These are phyloP conservation scores for Folsomia manolachei DNA, from an alignment of 2,888 invertebrate species.

Conservation along the genomic window DNA sequence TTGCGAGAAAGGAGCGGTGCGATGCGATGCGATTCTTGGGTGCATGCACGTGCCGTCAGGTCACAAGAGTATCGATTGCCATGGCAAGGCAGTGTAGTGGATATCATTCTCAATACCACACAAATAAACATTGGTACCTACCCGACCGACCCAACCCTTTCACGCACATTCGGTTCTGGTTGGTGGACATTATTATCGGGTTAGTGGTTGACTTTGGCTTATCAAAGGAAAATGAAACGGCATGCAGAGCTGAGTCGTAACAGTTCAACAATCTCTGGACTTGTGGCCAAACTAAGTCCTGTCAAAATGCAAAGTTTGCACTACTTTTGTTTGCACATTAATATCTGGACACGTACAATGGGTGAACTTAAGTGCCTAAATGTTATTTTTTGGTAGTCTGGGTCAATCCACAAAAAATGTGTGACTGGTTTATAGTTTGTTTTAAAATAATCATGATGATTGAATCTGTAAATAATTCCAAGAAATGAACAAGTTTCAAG, in stretches of 20 bases:
- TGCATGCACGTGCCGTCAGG: slow-evolving; percentile 2
- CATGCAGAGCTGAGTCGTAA: too few relatives aligned
- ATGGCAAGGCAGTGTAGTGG: not conserved
- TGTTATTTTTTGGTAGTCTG: too few relatives aligned
- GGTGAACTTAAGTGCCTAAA: too few relatives aligned
- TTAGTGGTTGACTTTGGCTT: too few relatives aligned
- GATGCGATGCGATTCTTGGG: not conserved
- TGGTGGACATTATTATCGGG: not conserved
- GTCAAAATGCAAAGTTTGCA: too few relatives aligned
- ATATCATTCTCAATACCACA: not conserved
- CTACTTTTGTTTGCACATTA: too few relatives aligned
- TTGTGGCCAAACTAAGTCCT: too few relatives aligned
- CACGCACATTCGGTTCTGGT: not conserved
- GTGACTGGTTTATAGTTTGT: too few relatives aligned
- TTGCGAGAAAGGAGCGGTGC: not conserved
- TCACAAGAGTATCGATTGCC: not conserved
- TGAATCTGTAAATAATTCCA: not conserved
- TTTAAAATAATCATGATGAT: not conserved
- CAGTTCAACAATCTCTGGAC: too few relatives aligned
- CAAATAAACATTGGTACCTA: slow-evolving; percentile 3
- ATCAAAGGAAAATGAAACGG: not conserved
- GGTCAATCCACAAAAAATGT: too few relatives aligned
- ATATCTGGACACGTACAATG: too few relatives aligned
- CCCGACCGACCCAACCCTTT: not conserved
- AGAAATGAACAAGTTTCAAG: not conserved